Evolutionary conservation across 1,140 invertebrate genomes (phyloP).

Genomic region (Camponotus floridanus): DNA sequence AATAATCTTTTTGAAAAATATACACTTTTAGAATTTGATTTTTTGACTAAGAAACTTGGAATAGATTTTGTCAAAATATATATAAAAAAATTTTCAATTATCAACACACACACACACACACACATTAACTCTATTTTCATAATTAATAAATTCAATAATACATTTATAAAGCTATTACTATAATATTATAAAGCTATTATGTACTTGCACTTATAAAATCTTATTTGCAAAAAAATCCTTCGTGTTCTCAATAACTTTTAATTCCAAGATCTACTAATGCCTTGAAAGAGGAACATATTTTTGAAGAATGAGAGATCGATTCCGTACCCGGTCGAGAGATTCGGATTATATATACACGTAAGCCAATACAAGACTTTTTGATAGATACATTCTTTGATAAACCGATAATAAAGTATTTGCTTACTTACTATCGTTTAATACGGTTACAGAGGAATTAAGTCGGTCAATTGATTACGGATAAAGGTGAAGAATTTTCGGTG

Average conservation of each 20-base stretch:
- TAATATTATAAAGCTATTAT: background rate
- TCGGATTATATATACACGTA: background rate
- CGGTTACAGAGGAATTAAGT: background rate
- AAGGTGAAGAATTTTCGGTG: background rate
- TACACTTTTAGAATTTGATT: background rate
- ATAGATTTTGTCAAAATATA: background rate
- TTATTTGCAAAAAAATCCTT: background rate
- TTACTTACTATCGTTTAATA: constrained; percentile 10
- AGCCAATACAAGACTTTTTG: background rate
- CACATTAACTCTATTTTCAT: background rate
- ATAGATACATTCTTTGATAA: background rate
- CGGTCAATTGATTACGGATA: background rate
- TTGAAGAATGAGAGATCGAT: background rate
- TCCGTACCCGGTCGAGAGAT: background rate
- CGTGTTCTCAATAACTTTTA: background rate
- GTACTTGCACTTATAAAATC: no score
- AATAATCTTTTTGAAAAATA: background rate
- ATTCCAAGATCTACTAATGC: background rate
- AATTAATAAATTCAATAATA: background rate
- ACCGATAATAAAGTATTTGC: background rate
- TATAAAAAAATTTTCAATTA: background rate
- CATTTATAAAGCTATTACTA: no score
- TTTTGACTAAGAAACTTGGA: background rate
- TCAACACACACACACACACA: background rate
- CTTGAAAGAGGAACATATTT: background rate